These are phyloP conservation scores for Drosophila leonis DNA, from an alignment of 2,888 invertebrate species.

Conservation along the genomic window DNA sequence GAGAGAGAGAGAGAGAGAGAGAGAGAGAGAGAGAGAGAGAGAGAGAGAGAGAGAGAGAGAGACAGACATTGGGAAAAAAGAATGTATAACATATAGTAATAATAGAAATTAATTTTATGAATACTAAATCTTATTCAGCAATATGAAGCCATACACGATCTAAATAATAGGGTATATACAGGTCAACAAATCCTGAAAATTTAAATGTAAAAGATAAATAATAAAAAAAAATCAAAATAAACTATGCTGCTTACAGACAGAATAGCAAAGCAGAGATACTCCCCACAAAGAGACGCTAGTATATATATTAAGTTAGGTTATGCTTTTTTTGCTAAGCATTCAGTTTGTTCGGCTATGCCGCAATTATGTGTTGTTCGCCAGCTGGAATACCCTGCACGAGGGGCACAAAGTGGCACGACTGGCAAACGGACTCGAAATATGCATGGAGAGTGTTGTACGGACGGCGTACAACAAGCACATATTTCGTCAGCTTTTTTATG, in stretches of 20 bases:
- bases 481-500: slow-evolving; percentile 65
- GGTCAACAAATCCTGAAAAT: too few species aligned
- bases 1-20: too few species aligned
- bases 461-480: slow-evolving; percentile 49
- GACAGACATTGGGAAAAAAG: too few species aligned
- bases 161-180: too few species aligned
- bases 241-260: not conserved
- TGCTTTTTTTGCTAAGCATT: not conserved
- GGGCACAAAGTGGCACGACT: not conserved
- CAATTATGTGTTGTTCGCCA: not conserved
- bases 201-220: too few species aligned
- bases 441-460: slow-evolving; percentile 49
- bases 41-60: too few species aligned
- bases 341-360: slow-evolving; percentile 15
- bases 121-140: too few species aligned
- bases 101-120: too few species aligned
- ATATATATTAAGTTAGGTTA: not conserved
- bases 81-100: too few species aligned
- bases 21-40: too few species aligned
- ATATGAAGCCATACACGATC: too few species aligned
- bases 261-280: not conserved
- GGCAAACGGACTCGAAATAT: slow-evolving; percentile 34
- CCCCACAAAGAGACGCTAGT: not conserved
- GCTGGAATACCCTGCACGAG: slow-evolving; percentile 29
- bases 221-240: not conserved